A percentile compares a stretch with the other conserved stretches of the same genome.
Conservation (phyloP, 2,113 vertebrate genomes). For the Ardeotis arabs region DNA sequence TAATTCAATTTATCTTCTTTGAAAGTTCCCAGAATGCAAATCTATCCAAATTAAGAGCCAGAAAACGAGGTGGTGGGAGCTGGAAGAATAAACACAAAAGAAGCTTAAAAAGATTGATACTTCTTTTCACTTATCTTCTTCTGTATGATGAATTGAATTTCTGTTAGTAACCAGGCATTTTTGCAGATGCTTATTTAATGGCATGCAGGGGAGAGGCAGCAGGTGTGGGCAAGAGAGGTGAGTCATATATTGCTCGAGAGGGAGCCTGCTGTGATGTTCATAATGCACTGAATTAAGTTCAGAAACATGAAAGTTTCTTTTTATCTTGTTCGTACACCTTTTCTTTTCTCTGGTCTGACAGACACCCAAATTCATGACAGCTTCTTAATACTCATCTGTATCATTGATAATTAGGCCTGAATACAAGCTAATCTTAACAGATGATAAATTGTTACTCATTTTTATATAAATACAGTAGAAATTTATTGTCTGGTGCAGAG, state of each 20-base stretch:
- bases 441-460: not conserved
- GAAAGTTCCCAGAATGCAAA: conserved; percentile 25
- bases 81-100: conserved; percentile 36
- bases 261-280: conserved; percentile 33
- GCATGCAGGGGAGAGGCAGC: conserved; percentile 8
- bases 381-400: not conserved
- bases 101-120: not conserved
- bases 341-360: not conserved
- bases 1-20: not conserved
- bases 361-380: not conserved
- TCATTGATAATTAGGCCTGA: not conserved
- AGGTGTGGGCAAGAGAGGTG: conserved; percentile 39
- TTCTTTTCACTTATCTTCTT: conserved; percentile 25
- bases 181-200: conserved; percentile 33
- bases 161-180: conserved; percentile 19
- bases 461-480: not conserved
- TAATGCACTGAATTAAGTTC: conserved; percentile 4
- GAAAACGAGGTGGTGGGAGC: not conserved
- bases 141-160: conserved; percentile 16
- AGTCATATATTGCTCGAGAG: conserved; percentile 35
- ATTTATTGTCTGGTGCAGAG: not conserved
- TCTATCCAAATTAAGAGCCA: conserved; percentile 18
- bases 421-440: not conserved
- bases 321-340: not conserved
- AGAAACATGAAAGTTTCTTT: not conserved